Conservation (phyloP, 2,113 vertebrate species). For the Theristicus caerulescens region DNA sequence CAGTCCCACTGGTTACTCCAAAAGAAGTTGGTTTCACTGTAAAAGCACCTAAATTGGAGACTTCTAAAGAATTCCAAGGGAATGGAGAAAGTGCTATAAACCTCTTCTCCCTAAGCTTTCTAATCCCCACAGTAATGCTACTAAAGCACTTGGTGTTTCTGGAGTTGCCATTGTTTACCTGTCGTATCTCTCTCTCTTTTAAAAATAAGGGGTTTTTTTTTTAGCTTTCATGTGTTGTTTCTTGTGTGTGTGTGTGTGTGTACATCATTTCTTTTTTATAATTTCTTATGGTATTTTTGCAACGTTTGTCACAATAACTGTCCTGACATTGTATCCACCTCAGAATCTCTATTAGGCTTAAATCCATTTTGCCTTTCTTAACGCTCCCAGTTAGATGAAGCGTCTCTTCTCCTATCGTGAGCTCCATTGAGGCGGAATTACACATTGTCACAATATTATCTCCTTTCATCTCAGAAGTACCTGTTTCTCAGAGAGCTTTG, state of each 20-base stretch:
- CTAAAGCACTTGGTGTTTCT: not conserved
- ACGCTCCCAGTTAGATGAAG: not conserved
- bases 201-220: not conserved
- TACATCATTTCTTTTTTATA: not conserved
- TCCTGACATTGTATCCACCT: not conserved
- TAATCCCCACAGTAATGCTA: not conserved
- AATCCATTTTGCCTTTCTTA: not conserved
- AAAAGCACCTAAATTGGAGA: not conserved
- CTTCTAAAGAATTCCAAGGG: not conserved
- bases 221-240: not conserved
- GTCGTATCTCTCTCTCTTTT: not conserved
- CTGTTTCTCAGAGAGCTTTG: not conserved
- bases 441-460: not conserved
- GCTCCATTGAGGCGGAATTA: not conserved
- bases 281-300: not conserved
- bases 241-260: accelerated
- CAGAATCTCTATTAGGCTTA: not conserved
- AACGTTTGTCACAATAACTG: not conserved
- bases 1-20: not conserved
- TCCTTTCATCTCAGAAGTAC: not conserved
- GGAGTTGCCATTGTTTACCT: not conserved
- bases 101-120: not conserved
- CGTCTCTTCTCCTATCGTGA: not conserved
- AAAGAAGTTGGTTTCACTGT: not conserved
- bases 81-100: not conserved